Conservation (phyloP, 2,113 vertebrate species). For the Heterotis niloticus region DNA sequence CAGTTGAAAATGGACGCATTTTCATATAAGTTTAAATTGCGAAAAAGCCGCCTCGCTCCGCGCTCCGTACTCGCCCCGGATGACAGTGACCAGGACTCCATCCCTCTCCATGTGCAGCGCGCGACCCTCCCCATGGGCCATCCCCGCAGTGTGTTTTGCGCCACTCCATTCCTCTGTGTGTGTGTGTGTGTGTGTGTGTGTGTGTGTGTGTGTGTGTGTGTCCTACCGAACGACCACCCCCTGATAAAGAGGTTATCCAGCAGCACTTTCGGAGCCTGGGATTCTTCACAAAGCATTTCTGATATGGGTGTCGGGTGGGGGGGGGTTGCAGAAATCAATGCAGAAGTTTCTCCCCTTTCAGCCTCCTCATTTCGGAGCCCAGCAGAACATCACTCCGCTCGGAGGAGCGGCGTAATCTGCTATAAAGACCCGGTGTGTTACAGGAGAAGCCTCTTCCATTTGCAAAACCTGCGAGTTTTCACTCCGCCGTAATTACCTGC, state of each 20-base stretch:
- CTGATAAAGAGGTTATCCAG: constrained; percentile 4
- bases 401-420: background rate
- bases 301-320: too few species aligned
- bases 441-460: background rate
- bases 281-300: constrained; percentile 15
- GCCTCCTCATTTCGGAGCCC: background rate
- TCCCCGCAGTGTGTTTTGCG: constrained; percentile 6
- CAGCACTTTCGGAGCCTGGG: constrained; percentile 1
- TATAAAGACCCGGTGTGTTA: background rate
- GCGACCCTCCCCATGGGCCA: background rate
- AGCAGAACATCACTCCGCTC: background rate
- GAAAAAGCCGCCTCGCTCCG: too few species aligned
- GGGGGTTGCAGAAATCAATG: background rate
- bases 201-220: too few species aligned
- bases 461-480: constrained; percentile 2
- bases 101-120: background rate
- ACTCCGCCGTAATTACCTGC: background rate
- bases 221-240: background rate
- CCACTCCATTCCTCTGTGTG: background rate
- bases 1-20: too few species aligned
- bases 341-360: background rate
- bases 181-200: too few species aligned
- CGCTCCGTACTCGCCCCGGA: background rate
- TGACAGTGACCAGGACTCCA: background rate
- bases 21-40: too few species aligned